Evolutionary conservation across 2,113 vertebrate genomes (phyloP).

Genomic region (Alaudala cheleensis): DNA sequence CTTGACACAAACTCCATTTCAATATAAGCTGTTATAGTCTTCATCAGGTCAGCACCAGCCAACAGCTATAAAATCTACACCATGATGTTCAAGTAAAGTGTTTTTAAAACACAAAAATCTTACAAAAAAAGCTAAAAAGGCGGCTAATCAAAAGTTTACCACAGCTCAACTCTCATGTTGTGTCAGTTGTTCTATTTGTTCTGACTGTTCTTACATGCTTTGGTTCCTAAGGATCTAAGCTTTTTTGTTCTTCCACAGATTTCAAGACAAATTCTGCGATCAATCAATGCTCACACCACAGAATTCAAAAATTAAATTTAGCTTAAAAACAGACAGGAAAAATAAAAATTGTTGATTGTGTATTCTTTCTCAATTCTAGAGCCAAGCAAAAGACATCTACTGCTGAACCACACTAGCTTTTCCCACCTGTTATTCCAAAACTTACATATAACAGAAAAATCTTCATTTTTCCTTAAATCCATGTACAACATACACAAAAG

Average conservation of each 20-base stretch:
- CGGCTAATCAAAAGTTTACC: neutral
- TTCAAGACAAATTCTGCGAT: neutral
- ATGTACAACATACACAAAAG: fast-evolving
- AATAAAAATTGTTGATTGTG: neutral
- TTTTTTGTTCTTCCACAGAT: neutral
- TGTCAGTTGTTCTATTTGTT: neutral
- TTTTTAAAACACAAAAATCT: neutral
- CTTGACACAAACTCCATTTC: neutral
- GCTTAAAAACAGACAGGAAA: neutral
- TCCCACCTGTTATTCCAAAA: neutral
- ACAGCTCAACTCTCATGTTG: neutral
- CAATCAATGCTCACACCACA: neutral
- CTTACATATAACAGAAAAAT: neutral
- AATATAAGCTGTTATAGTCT: neutral
- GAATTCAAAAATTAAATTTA: neutral
- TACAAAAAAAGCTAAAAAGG: neutral
- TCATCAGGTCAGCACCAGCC: neutral
- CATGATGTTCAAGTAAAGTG: neutral
- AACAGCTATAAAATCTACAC: neutral
- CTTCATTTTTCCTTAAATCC: neutral
- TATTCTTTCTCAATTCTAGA: neutral
- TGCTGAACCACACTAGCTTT: neutral
- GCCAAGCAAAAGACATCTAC: neutral
- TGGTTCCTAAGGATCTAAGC: neutral
- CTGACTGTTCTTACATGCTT: neutral